Conservation (phyloP, 2,113 vertebrate genomes). For the Oncorhynchus nerka region DNA sequence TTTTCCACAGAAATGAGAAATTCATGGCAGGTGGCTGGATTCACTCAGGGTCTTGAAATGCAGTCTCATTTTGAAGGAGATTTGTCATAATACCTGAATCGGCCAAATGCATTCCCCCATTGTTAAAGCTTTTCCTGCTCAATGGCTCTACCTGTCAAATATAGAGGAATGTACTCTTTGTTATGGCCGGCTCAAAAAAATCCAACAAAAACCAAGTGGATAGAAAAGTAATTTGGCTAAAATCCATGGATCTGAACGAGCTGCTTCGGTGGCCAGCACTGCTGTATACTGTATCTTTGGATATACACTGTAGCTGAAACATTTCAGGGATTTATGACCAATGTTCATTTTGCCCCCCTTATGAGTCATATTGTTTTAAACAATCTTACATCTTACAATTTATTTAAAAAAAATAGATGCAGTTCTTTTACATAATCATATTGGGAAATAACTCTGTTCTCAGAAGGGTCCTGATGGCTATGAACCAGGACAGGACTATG, state of each 20-base stretch:
- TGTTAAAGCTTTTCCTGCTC: constrained; percentile 52
- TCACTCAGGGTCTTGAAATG: constrained; percentile 42
- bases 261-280: neutral
- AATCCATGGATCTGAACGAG: constrained; percentile 42
- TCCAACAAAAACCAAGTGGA: constrained; percentile 3
- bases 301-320: too few relatives aligned
- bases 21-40: constrained; percentile 47
- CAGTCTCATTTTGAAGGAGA: constrained; percentile 63
- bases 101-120: constrained; percentile 51
- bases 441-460: neutral
- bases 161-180: constrained; percentile 49
- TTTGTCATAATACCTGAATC: constrained; percentile 68
- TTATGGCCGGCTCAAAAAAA: constrained; percentile 37
- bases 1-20: constrained; percentile 20
- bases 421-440: neutral
- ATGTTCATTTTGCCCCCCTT: too few relatives aligned
- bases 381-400: too few relatives aligned
- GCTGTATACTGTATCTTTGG: too few relatives aligned
- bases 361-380: too few relatives aligned
- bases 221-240: constrained; percentile 36
- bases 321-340: too few relatives aligned
- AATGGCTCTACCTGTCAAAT: constrained; percentile 67
- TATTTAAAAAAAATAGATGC: neutral
- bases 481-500: neutral
- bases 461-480: neutral